A percentile compares a stretch with the other conserved stretches of the same genome.
Conservation (phyloP, 2,888 invertebrate species). For the Lepidochrysops patricia region DNA sequence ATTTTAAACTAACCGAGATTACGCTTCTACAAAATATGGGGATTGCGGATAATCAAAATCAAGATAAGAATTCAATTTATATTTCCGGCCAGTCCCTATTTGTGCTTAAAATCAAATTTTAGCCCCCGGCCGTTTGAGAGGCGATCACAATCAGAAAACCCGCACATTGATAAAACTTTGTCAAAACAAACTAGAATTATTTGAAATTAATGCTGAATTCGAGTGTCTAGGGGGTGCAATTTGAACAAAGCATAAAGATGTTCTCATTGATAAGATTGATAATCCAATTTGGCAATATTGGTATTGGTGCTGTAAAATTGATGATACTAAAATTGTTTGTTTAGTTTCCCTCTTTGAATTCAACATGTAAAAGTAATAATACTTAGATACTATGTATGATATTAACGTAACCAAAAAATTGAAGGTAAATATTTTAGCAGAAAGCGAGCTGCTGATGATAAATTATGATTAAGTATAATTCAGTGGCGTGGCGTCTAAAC, state of each 20-base stretch:
- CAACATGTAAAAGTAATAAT: no score
- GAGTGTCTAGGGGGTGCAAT: background rate
- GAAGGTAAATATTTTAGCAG: no score
- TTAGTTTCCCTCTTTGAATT: background rate
- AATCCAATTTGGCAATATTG: background rate
- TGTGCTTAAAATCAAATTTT: slow-evolving; percentile 61
- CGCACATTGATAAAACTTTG: slow-evolving; percentile 50
- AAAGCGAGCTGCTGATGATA: no score
- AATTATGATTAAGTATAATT: no score
- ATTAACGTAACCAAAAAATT: no score
- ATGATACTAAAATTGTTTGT: background rate
- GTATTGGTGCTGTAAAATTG: background rate
- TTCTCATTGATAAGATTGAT: slow-evolving; percentile 1
- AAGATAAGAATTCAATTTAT: slow-evolving; percentile 62
- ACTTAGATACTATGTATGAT: no score
- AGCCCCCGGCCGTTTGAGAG: slow-evolving; percentile 38
- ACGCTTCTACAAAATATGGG: slow-evolving; percentile 13
- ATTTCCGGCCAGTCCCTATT: slow-evolving; percentile 43
- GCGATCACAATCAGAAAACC: slow-evolving; percentile 36
- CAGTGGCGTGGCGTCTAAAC: no score
- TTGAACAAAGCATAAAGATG: background rate
- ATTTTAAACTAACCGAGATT: slow-evolving; percentile 10
- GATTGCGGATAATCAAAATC: slow-evolving; percentile 33
- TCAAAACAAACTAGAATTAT: slow-evolving; percentile 37
- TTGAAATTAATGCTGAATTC: slow-evolving; percentile 1